Evolutionary conservation across 1,140 invertebrate species (phyloP).

Genomic region (Camponotus floridanus): DNA sequence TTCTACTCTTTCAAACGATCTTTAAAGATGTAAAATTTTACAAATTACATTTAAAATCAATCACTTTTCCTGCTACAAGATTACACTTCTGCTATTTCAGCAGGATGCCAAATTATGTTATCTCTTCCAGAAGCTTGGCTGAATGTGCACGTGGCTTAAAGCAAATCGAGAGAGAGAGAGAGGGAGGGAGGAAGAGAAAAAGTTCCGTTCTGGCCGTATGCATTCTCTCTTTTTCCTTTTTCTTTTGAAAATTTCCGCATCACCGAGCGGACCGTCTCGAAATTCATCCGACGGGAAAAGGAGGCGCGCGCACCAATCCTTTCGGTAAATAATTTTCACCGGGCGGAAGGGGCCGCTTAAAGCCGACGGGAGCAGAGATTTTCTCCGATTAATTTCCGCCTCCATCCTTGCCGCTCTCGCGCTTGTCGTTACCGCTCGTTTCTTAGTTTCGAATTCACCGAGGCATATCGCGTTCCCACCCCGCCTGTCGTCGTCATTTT

Average conservation of each 20-base stretch:
- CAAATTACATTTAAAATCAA: constrained; percentile 32
- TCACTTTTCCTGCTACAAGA: constrained; percentile 13
- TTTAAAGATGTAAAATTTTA: neutral
- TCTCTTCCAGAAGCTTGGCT: neutral
- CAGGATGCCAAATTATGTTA: constrained; percentile 20
- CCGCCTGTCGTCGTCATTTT: constrained; percentile 30
- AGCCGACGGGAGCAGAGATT: constrained; percentile 62
- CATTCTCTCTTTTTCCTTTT: neutral
- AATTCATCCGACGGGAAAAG: constrained; percentile 63
- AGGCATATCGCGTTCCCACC: constrained; percentile 51
- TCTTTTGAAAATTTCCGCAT: constrained; percentile 50
- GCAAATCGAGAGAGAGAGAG: constrained; percentile 13
- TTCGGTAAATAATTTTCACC: constrained; percentile 57
- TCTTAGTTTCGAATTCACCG: constrained; percentile 62
- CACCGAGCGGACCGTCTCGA: constrained; percentile 48
- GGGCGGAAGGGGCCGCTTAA: constrained; percentile 62
- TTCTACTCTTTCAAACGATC: neutral
- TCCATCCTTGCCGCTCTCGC: constrained; percentile 58
- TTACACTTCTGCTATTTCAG: constrained; percentile 3
- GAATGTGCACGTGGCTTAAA: constrained; percentile 18
- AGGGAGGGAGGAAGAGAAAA: too few species aligned
- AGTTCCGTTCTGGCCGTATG: constrained; percentile 8
- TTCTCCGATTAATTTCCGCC: constrained; percentile 72
- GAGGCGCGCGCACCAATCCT: constrained; percentile 54
- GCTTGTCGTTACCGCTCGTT: constrained; percentile 40